A percentile compares a stretch with the other conserved stretches of the same genome.
phyloP scores from a whole-genome alignment of 2,113 vertebrate species.

The Pipa parva region DNA sequence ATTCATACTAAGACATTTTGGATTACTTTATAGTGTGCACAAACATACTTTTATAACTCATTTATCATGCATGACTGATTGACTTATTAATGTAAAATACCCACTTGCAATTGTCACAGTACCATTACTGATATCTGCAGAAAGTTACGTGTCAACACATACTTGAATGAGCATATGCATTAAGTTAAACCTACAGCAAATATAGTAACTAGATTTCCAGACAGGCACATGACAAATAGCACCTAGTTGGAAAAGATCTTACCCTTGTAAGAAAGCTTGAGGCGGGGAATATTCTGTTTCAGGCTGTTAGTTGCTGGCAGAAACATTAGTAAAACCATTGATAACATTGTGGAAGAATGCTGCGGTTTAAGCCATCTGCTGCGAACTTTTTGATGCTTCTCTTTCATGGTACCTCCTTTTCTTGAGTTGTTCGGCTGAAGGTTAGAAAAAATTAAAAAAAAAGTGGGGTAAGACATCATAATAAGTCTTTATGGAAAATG shows the following conservation, averaged over 20 bases:
- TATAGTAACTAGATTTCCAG: constrained; percentile 2
- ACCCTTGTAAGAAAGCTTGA: constrained; percentile 91
- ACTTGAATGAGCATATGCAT: no score
- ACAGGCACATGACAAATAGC: constrained; percentile 2
- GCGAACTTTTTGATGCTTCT: constrained; percentile 35
- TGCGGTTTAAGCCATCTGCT: constrained; percentile 47
- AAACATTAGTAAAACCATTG: constrained; percentile 61
- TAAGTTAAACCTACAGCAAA: not conserved
- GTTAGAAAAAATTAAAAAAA: not conserved
- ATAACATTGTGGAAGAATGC: constrained; percentile 57
- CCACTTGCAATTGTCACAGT: no score
- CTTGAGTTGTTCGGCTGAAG: constrained; percentile 6
- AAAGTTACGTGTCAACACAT: no score
- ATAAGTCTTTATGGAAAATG: constrained; percentile 9
- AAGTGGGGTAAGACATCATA: no score
- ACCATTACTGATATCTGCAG: no score
- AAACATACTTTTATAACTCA: no score
- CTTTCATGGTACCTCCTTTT: constrained; percentile 35
- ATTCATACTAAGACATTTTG: no score
- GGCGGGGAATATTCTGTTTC: constrained; percentile 85
- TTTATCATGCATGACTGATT: no score
- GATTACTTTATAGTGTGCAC: no score
- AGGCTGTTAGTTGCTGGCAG: constrained; percentile 65
- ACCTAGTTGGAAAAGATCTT: constrained; percentile 44
- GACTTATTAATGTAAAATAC: no score